Conservation (phyloP, 2,888 invertebrate species). For the Nomada ferruginata region DNA sequence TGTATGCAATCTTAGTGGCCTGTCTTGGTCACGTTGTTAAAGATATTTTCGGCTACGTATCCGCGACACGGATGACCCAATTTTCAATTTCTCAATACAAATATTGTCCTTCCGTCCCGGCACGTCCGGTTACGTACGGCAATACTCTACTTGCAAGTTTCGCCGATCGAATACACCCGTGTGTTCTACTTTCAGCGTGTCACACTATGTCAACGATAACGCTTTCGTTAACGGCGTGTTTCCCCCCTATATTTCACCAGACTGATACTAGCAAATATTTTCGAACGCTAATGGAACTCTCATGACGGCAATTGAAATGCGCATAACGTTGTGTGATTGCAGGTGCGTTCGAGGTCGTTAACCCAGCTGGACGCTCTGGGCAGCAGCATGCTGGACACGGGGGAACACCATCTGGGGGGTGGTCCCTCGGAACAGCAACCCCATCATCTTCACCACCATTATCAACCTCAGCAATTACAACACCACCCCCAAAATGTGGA, state of each 20-base stretch:
- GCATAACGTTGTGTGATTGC: constrained; percentile 62
- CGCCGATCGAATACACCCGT: not conserved
- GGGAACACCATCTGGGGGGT: constrained; percentile 78
- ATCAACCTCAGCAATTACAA: constrained; percentile 84
- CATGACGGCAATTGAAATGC: not conserved
- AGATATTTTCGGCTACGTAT: not conserved
- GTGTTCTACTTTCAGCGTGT: constrained; percentile 10
- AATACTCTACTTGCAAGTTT: not conserved
- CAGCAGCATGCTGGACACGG: constrained; percentile 83
- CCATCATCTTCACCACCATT: constrained; percentile 72
- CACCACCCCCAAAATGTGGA: constrained; percentile 78
- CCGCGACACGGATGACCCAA: not conserved
- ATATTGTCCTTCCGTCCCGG: not conserved
- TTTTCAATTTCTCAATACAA: not conserved
- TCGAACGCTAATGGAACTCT: not conserved
- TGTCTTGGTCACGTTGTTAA: not conserved
- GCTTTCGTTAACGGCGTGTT: not conserved
- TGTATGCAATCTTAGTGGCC: not conserved
- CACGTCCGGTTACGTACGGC: not conserved
- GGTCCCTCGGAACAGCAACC: constrained; percentile 79
- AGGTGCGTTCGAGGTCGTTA: constrained; percentile 90
- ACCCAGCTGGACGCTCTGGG: constrained; percentile 90
- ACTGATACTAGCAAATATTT: not conserved
- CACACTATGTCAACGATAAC: not conserved
- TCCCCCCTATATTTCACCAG: not conserved